Conservation (phyloP, 2,113 vertebrate species). For the Symphodus melops region DNA sequence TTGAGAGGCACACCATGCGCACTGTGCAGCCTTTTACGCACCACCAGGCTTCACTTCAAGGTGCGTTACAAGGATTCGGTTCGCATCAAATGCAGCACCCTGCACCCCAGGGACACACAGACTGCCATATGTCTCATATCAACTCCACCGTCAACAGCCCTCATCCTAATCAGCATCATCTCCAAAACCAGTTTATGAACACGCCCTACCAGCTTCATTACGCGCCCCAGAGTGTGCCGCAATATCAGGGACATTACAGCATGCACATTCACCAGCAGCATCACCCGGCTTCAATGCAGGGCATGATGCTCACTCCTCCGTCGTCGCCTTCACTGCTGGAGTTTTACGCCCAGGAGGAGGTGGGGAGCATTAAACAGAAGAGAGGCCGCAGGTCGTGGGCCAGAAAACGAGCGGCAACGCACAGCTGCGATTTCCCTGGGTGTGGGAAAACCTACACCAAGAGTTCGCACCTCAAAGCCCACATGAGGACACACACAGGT, state of each 20-base stretch:
- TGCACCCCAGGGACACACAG: conserved; percentile 62
- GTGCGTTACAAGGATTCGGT: conserved; percentile 62
- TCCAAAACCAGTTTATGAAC: conserved; percentile 74
- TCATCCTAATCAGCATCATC: conserved; percentile 53
- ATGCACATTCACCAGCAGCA: conserved; percentile 80
- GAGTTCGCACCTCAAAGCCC: conserved; percentile 93
- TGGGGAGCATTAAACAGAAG: conserved; percentile 82
- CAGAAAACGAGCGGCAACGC: conserved; percentile 90
- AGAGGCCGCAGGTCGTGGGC: conserved; percentile 90
- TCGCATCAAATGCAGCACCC: conserved; percentile 71
- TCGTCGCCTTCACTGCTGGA: conserved; percentile 90
- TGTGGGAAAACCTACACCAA: conserved; percentile 96
- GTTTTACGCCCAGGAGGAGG: conserved; percentile 86
- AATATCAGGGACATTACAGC: conserved; percentile 87
- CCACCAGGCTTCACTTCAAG: conserved; percentile 49
- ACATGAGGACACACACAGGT: conserved; percentile 95
- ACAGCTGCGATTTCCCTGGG: conserved; percentile 92
- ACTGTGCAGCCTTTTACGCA: conserved; percentile 72
- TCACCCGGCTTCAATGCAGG: conserved; percentile 78
- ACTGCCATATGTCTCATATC: conserved; percentile 79
- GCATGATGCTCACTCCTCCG: conserved; percentile 89
- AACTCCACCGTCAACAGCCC: conserved; percentile 49
- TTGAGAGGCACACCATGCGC: conserved; percentile 77
- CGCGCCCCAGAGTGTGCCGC: conserved; percentile 69
- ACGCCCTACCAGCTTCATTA: conserved; percentile 82